Evolutionary conservation across 2,797 vertebrate genomes (phyloP), one percentile per base, ranked within the genome.

Genomic region (Peromyscus melanophrys): DNA sequence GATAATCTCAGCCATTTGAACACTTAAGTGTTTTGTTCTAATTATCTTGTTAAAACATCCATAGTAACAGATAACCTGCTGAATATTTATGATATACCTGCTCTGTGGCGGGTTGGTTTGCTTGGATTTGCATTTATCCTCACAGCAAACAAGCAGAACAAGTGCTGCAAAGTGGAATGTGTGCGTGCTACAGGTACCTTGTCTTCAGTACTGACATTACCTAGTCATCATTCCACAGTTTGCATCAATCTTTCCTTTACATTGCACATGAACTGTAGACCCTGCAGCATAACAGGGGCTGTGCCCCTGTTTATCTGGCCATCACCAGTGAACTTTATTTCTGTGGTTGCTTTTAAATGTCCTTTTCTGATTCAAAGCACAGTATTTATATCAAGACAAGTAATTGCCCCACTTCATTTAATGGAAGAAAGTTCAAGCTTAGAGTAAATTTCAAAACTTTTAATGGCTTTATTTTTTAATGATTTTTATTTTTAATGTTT

Each of bases 371-470:
- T 61, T 87, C 80, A 81, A 90, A 93, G 80, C 34, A 81, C 16
- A 73, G 6, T 59, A 27, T 76, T 93, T 86, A 46, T 84, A 40
- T 92, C 37, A 92, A 91, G 37, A 93, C 21, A 85, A 83, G 92
- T 55, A 21, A 8, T 96, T 85, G 29, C 17, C 78, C 13, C 6
- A 61, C 17, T 84, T 84, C 6, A 13, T 63, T 63, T 83, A 17
- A 11, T 29, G 29, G 23, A 92, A 92, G 34, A 17, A 91, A 92
- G 31, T 82, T 96, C 46, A 91, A 49, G 9, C 29, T 96, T 73
- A 43, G 19, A 95, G 89, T 55, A 55, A 89, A 86, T 94, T 95
- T 92, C 92, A 94, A 82, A 92, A 96, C 27, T 94, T 97, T 90
- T 65, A 95, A 90, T 89, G 82, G 65, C 52, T 37, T 37, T 71